Conservation (phyloP, 2,797 vertebrate genomes). For the Coreius guichenoti region DNA sequence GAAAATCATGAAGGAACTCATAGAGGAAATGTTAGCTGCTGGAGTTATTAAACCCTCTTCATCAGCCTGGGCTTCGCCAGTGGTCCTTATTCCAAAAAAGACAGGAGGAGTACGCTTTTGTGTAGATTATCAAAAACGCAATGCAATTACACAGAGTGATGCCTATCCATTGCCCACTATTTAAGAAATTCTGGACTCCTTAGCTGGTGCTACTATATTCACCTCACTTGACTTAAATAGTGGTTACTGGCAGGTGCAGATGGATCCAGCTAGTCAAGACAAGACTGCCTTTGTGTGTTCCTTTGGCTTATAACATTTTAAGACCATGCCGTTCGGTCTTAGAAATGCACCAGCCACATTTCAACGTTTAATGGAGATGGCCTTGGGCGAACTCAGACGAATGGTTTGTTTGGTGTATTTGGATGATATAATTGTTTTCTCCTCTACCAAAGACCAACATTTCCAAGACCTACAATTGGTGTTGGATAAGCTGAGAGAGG, state of each 20-base stretch:
- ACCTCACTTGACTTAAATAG: conserved; percentile 17
- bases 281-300: conserved; percentile 29
- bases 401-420: conserved; percentile 19
- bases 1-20: neutral
- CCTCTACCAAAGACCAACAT: neutral
- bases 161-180: neutral
- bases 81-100: neutral
- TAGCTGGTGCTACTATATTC: conserved; percentile 25
- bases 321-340: conserved; percentile 24
- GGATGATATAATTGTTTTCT: conserved; percentile 32
- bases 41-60: neutral
- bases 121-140: neutral
- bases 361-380: neutral
- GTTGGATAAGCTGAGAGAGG: neutral
- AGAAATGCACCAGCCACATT: conserved; percentile 33
- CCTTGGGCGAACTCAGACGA: neutral
- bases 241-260: neutral
- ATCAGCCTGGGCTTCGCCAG: neutral
- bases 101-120: neutral
- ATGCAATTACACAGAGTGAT: neutral
- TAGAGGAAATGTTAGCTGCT: neutral
- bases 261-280: conserved; percentile 4
- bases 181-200: conserved; percentile 3
- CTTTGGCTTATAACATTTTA: conserved; percentile 19
- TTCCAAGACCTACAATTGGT: neutral